Evolutionary conservation across 2,888 invertebrate genomes (phyloP), one percentile per base, ranked within the genome.

Genomic region (Pantelozetes paolii): DNA sequence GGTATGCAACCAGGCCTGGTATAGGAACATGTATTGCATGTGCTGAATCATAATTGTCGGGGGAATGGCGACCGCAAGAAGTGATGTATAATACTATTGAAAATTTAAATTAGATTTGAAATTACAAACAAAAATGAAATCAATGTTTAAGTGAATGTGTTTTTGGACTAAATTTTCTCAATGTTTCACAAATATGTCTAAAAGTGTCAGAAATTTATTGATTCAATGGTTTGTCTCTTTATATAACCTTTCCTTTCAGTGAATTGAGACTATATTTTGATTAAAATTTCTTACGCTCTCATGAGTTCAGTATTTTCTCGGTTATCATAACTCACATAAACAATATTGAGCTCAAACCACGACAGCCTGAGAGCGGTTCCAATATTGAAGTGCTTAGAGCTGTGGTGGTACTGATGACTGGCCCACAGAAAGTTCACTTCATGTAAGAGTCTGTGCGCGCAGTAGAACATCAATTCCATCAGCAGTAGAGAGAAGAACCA

Each of bases 1-100:
- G 20, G 70, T 75, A 50, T 75, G 75, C 6, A 75, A 15, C 75
- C 75, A 75, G n/a, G 71, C 67, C 73, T 73, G 73, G 62, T 71
- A 75, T 32, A 75, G 42, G 45, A 73, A 73, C 50, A 73, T 70
- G 50, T 73, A 67, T 28, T 75, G 75, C 59, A 75, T 64, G 62
- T 75, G 75, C 9, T 71, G 71, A 36, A 75, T 45, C 40, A 75
- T 73, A 26, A 75, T 73, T 40, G 69, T 71, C 1, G 75, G 75
- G 26, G 74, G 74, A 64, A 74, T 71, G 20, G 67, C 67, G 20
- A 42, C 3, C 2, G 67, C 67, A 2, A 67, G 13, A 36, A 67
- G 23, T 40, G 67, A 67, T 67, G 67, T 67, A 23, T 67, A 67
- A 42, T 67, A 67, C 67, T 67, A 42, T 36, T 18, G 5, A 36